phyloP scores from a whole-genome alignment of 2,797 vertebrate genomes.

The Knipowitschia caucasica region DNA sequence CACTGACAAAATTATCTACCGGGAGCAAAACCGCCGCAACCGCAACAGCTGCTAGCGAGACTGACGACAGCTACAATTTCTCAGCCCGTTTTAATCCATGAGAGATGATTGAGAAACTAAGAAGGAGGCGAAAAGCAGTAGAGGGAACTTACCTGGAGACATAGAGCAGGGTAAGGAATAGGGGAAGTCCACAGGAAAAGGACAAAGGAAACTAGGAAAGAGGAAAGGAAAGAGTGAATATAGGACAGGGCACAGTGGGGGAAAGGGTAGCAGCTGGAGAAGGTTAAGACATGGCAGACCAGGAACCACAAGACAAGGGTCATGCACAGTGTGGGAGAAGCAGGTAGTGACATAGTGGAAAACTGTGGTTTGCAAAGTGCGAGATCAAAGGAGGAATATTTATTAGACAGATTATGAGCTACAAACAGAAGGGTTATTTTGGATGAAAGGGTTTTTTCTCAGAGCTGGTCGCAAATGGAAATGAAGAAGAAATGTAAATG shows the following conservation, averaged over 20 bases:
- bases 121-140: not conserved
- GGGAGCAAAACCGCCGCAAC: conserved; percentile 36
- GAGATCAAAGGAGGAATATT: conserved; percentile 9
- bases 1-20: conserved; percentile 48
- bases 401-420: not conserved
- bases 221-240: conserved; percentile 26
- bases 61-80: conserved; percentile 35
- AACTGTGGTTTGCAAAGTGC: conserved; percentile 12
- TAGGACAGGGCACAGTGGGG: conserved; percentile 17
- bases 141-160: conserved; percentile 61
- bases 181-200: conserved; percentile 47
- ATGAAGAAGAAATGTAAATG: no score
- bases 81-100: conserved; percentile 6
- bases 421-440: not conserved
- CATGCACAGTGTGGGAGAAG: conserved; percentile 21
- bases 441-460: no score
- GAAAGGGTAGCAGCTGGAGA: conserved; percentile 14
- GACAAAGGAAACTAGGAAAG: conserved; percentile 43
- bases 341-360: conserved; percentile 17
- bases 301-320: conserved; percentile 8
- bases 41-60: conserved; percentile 24
- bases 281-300: conserved; percentile 9
- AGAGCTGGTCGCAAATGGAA: no score
- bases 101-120: conserved; percentile 2
- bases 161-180: conserved; percentile 54